A percentile compares a stretch with the other conserved stretches of the same genome.
Conservation (phyloP, 92 coral and sea anemone species). For the Palythoa heliodiscus region DNA sequence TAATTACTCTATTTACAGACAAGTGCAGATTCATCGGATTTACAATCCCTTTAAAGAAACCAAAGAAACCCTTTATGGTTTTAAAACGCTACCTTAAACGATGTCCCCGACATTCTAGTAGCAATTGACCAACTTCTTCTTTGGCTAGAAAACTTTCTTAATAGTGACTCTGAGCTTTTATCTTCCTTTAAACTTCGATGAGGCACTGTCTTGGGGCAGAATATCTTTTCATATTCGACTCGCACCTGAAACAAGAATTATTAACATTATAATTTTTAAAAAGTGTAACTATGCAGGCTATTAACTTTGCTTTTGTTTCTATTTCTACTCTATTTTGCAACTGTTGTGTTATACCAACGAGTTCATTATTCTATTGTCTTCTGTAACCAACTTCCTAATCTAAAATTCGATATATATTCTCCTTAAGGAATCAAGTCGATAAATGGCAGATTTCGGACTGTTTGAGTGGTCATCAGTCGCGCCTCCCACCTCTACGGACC, state of each 20-base stretch:
- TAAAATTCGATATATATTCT: too few species aligned
- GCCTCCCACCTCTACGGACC: too few species aligned
- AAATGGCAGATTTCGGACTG: too few species aligned
- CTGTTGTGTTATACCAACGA: too few species aligned
- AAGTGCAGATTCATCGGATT: too few species aligned
- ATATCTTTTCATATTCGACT: conserved; percentile 23
- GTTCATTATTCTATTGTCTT: too few species aligned
- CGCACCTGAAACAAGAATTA: not conserved
- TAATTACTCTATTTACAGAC: too few species aligned
- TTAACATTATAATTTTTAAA: not conserved
- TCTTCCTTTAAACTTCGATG: conserved; percentile 33
- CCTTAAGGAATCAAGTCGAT: too few species aligned
- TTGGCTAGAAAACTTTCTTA: conserved; percentile 20
- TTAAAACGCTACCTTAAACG: conserved; percentile 22
- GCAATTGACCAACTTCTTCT: conserved; percentile 20
- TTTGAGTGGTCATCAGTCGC: too few species aligned
- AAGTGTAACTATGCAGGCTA: not conserved
- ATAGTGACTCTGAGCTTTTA: conserved; percentile 21
- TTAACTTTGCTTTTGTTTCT: not conserved
- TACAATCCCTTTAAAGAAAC: too few species aligned
- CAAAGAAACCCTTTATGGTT: not conserved
- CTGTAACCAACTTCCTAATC: too few species aligned
- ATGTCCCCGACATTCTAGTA: conserved; percentile 36
- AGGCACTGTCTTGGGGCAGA: conserved; percentile 9
- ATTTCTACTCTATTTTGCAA: too few species aligned